Percentiles rank a stretch among this genome's conserved stretches.
These are phyloP conservation scores for Drosophila bifasciata DNA, from an alignment of 1,140 invertebrate genomes.

Conservation along the genomic window DNA sequence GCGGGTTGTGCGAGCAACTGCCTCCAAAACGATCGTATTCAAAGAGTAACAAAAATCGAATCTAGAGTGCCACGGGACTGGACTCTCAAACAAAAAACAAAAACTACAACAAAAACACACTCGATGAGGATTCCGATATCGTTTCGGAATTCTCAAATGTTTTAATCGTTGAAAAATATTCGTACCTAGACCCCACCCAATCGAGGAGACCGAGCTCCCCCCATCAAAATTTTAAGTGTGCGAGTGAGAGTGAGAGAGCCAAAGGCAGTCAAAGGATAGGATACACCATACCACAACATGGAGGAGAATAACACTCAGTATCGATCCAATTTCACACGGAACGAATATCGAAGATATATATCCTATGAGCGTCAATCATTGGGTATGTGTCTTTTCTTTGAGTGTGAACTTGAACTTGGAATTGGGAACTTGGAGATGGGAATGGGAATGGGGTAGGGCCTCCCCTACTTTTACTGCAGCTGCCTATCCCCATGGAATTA, in stretches of 20 bases:
- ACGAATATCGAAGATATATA: conserved; percentile 78
- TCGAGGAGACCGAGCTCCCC: not conserved
- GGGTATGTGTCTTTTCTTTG: conserved; percentile 56
- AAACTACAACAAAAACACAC: conserved; percentile 15
- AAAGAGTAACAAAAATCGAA: not conserved
- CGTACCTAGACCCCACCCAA: too few relatives aligned
- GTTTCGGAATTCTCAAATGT: conserved; percentile 18
- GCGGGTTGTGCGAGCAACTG: conserved; percentile 45
- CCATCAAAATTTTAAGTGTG: conserved; percentile 20
- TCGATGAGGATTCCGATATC: not conserved
- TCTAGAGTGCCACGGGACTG: conserved; percentile 5
- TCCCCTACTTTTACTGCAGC: too few relatives aligned
- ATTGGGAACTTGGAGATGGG: not conserved
- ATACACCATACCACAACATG: conserved; percentile 29
- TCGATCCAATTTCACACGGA: conserved; percentile 73
- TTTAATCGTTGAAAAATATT: not conserved
- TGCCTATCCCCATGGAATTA: conserved; percentile 14
- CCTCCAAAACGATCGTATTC: conserved; percentile 1
- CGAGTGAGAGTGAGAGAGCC: too few relatives aligned
- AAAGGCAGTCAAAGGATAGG: not conserved
- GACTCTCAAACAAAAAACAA: conserved; percentile 17
- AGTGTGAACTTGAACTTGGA: conserved; percentile 70
- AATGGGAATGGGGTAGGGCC: too few relatives aligned
- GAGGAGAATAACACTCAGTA: conserved; percentile 55
- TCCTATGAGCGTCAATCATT: conserved; percentile 80